Evolutionary conservation across 2,797 vertebrate genomes (phyloP).

Genomic region (Hippopotamyrus pictus): DNA sequence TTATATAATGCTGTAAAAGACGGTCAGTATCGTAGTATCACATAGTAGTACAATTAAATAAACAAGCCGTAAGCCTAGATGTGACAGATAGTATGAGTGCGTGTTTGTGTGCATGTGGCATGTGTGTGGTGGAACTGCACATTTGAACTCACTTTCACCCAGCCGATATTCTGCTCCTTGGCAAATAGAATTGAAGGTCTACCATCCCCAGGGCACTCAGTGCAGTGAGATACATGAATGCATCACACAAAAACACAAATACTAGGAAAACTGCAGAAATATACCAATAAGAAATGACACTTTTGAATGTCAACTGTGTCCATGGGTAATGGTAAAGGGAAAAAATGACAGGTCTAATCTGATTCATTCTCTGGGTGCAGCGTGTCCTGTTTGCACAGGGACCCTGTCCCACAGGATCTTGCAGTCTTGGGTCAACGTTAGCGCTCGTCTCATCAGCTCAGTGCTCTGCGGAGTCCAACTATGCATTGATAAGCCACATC

Average conservation of each 20-base stretch:
- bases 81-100: neutral
- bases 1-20: neutral
- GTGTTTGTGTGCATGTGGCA: neutral
- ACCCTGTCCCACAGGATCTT: neutral
- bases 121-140: neutral
- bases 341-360: neutral
- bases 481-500: slow-evolving; percentile 30
- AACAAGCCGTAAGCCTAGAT: neutral
- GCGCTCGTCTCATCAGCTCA: neutral
- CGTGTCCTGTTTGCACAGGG: neutral
- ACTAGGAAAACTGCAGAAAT: neutral
- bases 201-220: neutral
- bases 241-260: neutral
- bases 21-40: neutral
- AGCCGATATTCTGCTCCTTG: neutral
- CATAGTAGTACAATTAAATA: neutral
- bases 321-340: neutral
- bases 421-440: slow-evolving; percentile 18
- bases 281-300: neutral
- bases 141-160: neutral
- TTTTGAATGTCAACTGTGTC: neutral
- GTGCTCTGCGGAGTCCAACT: slow-evolving; percentile 16
- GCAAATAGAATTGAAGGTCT: neutral
- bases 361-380: neutral
- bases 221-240: neutral